phyloP scores from a whole-genome alignment of 2,797 vertebrate species.

The Taenioides sp. region DNA sequence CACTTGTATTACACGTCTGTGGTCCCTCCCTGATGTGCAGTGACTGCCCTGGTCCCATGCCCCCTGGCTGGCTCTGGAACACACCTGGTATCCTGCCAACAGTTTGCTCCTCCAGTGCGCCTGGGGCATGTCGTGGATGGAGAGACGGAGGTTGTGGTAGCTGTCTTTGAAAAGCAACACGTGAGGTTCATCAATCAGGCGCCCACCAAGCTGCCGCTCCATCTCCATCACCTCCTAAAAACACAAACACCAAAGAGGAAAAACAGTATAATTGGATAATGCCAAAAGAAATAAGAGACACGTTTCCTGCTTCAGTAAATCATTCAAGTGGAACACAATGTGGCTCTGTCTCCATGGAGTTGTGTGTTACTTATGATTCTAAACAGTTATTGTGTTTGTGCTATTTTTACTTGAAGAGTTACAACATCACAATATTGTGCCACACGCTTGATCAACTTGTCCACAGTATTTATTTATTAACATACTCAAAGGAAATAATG shows the following conservation, averaged over 20 bases:
- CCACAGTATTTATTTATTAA: background rate
- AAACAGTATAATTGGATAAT: slow-evolving; percentile 25
- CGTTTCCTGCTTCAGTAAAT: background rate
- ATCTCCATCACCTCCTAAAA: slow-evolving; percentile 95
- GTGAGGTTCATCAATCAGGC: slow-evolving; percentile 94
- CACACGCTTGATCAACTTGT: slow-evolving; percentile 5
- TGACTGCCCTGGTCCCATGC: slow-evolving; percentile 35
- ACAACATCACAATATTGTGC: background rate
- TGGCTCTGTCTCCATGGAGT: background rate
- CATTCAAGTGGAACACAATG: slow-evolving; percentile 1
- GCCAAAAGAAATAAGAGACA: slow-evolving; percentile 36
- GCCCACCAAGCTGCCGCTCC: slow-evolving; percentile 97
- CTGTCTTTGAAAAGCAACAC: slow-evolving; percentile 98
- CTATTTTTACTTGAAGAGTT: background rate
- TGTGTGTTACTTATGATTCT: background rate
- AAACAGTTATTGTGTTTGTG: background rate
- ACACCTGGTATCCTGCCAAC: slow-evolving; percentile 95
- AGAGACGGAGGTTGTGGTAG: slow-evolving; percentile 98
- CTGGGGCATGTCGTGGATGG: slow-evolving; percentile 96
- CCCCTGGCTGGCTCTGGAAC: slow-evolving; percentile 30
- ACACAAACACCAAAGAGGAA: slow-evolving; percentile 16
- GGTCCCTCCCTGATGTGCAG: slow-evolving; percentile 40
- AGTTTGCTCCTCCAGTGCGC: slow-evolving; percentile 98
- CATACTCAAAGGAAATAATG: background rate
- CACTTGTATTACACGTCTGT: slow-evolving; percentile 48